Base-by-base conservation (phyloP, 2,888 invertebrate species). In the Sminthurinus aureus region DNA sequence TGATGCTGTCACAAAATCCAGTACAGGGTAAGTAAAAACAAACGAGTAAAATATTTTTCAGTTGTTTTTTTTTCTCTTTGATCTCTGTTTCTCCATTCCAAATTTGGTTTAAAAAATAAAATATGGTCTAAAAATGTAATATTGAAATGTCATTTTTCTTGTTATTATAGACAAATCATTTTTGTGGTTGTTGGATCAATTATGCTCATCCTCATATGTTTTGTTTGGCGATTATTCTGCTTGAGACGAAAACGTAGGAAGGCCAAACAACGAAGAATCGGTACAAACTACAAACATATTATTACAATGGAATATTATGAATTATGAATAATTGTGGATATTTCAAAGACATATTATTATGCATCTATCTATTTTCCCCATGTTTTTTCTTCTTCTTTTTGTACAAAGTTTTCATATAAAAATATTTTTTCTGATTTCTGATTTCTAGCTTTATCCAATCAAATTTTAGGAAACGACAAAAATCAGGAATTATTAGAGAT, bases 251-350 rank as follows among this genome's bases (percentile, higher is more conserved):
- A 58, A 22, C 51, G 58, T 3, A 20, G 77, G 22, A 20, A 52
- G 20, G 58, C 77, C 0, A 77, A 77, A 26, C 24, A 58, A 24
- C 50, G 77, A 24, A 52, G 77, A 77, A 77, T 52, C 64, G 58
- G 51, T 64, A n/a, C 20, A 64, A 77, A 77, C 20, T 58, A 52
- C 24, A 38, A 38, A 38, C 6, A 38, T 6, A 38, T 1, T 1
- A 38, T 38, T 38, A 38, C 1, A 38, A 38, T 38, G 38, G 6
- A 38, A 38, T 38, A 38, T 38, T 38, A 38, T 38, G 1, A 38
- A 38, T 38, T 38, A 38, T 38, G 38, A 38, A 38, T 38, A 4
- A 38, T 38, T 1, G 6, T 38, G 38, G 1, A 38, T 38, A 38
- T 38, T 38, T 38, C 38, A n/a, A n/a, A n/a, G n/a, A n/a, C n/a